These are phyloP conservation scores for Lysandra bellargus DNA, from an alignment of 2,888 invertebrate genomes.

Conservation along the genomic window DNA sequence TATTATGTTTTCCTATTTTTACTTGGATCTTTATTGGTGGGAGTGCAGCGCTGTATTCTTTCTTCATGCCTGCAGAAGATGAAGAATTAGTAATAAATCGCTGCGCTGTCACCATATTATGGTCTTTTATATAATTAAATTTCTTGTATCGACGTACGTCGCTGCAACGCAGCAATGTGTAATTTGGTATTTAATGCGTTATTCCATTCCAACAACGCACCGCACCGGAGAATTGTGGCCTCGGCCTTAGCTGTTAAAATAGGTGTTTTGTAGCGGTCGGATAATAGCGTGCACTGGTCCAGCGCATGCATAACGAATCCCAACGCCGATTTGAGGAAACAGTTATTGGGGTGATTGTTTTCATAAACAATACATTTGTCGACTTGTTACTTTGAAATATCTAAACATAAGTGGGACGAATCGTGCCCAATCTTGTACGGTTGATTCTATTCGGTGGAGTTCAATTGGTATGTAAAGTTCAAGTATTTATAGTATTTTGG, in stretches of 20 bases:
- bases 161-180: too few species aligned
- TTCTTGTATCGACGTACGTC: too few species aligned
- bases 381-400: constrained; percentile 62
- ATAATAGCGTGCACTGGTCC: constrained; percentile 62
- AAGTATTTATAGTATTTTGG: not conserved
- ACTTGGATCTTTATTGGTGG: too few species aligned
- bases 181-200: too few species aligned
- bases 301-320: constrained; percentile 78
- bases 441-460: constrained; percentile 45
- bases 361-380: constrained; percentile 79
- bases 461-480: not conserved
- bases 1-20: too few species aligned
- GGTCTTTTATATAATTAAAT: too few species aligned
- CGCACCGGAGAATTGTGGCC: not conserved
- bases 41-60: too few species aligned
- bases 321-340: constrained; percentile 75
- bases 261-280: constrained; percentile 51
- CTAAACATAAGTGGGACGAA: constrained; percentile 60
- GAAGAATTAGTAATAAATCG: too few species aligned
- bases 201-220: not conserved
- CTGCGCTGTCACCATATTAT: too few species aligned
- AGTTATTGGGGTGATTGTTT: constrained; percentile 80
- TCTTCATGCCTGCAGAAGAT: too few species aligned
- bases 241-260: constrained; percentile 32
- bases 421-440: constrained; percentile 57